Conservation (phyloP, 2,797 vertebrate species). For the Calcarius lapponicus region DNA sequence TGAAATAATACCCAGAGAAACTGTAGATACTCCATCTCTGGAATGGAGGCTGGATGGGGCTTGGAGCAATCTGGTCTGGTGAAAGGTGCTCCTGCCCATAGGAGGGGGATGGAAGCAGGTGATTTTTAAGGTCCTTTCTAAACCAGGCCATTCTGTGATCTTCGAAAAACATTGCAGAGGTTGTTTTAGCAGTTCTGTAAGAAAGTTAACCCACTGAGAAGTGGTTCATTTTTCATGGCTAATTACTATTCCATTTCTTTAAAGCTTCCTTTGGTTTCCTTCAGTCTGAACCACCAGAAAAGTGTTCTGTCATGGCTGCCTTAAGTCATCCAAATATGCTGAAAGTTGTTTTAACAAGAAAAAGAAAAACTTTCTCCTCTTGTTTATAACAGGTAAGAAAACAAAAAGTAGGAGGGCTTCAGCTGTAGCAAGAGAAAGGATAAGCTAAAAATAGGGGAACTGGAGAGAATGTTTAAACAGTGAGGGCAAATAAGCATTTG, state of each 20-base stretch:
- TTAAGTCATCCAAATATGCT: neutral
- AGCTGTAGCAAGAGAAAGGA: neutral
- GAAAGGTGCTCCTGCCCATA: neutral
- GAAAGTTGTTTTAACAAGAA: neutral
- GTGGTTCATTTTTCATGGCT: neutral
- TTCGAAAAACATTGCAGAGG: neutral
- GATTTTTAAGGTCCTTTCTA: neutral
- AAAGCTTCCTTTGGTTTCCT: neutral
- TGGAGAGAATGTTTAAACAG: neutral
- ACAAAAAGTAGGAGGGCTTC: neutral
- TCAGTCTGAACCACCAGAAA: neutral
- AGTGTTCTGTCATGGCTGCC: neutral
- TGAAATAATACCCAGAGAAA: neutral
- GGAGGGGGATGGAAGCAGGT: accelerated
- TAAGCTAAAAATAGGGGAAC: neutral
- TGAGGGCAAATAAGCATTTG: neutral
- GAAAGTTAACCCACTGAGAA: neutral
- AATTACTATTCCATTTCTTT: neutral
- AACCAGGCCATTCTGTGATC: neutral
- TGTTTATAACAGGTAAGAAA: neutral
- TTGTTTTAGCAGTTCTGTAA: neutral
- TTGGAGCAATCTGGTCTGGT: neutral
- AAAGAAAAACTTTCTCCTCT: neutral
- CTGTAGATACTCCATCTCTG: neutral
- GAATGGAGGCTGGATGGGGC: neutral